These are phyloP conservation scores for Autographa gamma DNA, from an alignment of 2,888 invertebrate species.

Conservation along the genomic window DNA sequence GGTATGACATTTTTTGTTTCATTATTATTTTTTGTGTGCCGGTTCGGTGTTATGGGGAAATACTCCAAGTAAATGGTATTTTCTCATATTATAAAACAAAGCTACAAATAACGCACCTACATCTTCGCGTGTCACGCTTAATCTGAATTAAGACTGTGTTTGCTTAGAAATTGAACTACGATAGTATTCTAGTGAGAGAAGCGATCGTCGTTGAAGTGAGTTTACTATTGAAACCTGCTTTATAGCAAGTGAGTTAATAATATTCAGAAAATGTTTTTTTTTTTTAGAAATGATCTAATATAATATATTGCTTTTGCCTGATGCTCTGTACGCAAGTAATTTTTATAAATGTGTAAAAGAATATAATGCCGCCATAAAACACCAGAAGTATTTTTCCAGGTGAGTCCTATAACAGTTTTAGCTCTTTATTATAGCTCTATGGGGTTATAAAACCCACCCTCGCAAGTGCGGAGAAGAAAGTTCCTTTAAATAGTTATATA, in stretches of 20 bases:
- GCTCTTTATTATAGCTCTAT: conserved; percentile 28
- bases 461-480: conserved; percentile 57
- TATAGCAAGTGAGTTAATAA: too few relatives aligned
- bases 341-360: neutral
- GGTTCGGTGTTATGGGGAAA: neutral
- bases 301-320: neutral
- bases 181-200: too few relatives aligned
- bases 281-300: neutral
- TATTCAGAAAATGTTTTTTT: too few relatives aligned
- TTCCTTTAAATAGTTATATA: conserved; percentile 72
- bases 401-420: conserved; percentile 27
- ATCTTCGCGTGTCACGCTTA: neutral
- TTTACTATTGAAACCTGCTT: too few relatives aligned
- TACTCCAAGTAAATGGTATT: neutral
- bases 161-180: neutral
- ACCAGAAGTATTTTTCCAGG: conserved; percentile 19
- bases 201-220: too few relatives aligned
- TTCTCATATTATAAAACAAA: too few relatives aligned
- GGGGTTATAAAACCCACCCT: conserved; percentile 21
- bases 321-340: neutral
- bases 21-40: conserved; percentile 3
- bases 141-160: neutral
- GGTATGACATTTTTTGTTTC: conserved; percentile 2
- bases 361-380: conserved; percentile 12
- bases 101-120: too few relatives aligned